Base-by-base conservation (phyloP, 1,140 invertebrate genomes). In the Drosophila kohkoa region DNA sequence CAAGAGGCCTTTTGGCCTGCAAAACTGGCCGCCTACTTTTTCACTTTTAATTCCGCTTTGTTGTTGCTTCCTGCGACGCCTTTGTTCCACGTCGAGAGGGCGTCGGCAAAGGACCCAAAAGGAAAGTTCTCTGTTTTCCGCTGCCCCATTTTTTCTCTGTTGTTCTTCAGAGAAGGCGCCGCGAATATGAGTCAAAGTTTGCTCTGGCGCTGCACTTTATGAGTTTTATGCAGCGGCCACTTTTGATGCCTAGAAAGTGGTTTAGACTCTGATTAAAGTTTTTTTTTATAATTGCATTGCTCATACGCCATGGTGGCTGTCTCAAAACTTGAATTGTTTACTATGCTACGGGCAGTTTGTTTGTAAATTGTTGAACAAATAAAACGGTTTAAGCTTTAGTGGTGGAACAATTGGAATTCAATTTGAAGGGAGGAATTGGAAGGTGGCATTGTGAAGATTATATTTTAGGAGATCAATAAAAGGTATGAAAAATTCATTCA, bases 21-120 rank as follows among this genome's bases (percentile, higher is more conserved):
- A 38, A 43, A 64, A 64, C 60, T 66, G 67, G 55, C 74, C 67
- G 62, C 67, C 73, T 79, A 72, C 62, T 66, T 76, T 81, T 79
- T 81, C 67, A 71, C 68, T 77, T 73, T 77, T 74, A 62, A 62
- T 68, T 63, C 51, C 15, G 68, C 69, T 58, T 73, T 73, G 65
- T 62, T 62, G 30, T 60, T 4, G 28, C 16, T 11, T 4, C 51
- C 8, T 28, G 48, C 16, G 46, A 38, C 25, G 10, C 13, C 11
- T 4, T 55, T 60, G 41, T 49, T 76, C n/a, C 7, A 25, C 43
- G 52, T 49, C 32, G 43, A n/a, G 15, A 41, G n/a, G 35, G 59
- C 49, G 45, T 51, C 63, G 10, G 38, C 64, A 57, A 66, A 60
- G 28, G 54, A 16, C 35, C 20, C 20, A 32, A 77, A 74, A 66